These are phyloP conservation scores for Pipra filicauda DNA, from an alignment of 2,113 vertebrate species.

Conservation along the genomic window DNA sequence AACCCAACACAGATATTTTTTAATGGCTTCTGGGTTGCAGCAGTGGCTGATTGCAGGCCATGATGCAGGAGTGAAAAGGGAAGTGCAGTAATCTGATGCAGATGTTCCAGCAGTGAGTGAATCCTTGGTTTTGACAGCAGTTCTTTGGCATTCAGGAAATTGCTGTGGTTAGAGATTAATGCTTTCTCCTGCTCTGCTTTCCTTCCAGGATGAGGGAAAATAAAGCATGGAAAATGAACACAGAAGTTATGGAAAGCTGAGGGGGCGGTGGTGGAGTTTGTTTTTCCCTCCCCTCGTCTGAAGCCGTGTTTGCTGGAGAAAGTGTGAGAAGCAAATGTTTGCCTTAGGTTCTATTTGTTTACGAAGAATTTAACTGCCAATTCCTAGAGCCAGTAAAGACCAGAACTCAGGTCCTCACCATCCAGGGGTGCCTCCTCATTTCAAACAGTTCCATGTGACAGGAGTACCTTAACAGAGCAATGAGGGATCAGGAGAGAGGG, in stretches of 20 bases:
- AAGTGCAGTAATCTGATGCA: slow-evolving; percentile 44
- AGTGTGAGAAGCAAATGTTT: not conserved
- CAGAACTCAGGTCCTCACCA: not conserved
- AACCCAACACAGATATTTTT: not conserved
- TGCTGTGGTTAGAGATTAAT: slow-evolving; percentile 35
- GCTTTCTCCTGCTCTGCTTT: not conserved
- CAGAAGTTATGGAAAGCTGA: not conserved
- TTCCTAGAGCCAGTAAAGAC: not conserved
- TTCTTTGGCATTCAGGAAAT: slow-evolving; percentile 54
- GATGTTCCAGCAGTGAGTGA: slow-evolving; percentile 11
- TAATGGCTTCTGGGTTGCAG: slow-evolving; percentile 25
- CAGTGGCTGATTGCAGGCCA: not conserved
- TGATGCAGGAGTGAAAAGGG: not conserved
- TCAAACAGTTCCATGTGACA: not conserved
- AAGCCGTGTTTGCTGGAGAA: not conserved
- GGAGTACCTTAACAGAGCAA: not conserved
- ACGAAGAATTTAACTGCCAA: not conserved
- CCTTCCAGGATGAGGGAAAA: slow-evolving; percentile 10
- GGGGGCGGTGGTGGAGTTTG: not conserved
- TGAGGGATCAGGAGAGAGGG: not conserved
- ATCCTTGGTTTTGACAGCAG: slow-evolving; percentile 42
- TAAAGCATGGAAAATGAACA: not conserved
- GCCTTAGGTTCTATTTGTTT: not conserved
- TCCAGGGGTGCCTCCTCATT: not conserved
- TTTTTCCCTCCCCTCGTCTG: not conserved